Base-by-base conservation (phyloP, 2,888 invertebrate species). In the Tinea semifulvella region DNA sequence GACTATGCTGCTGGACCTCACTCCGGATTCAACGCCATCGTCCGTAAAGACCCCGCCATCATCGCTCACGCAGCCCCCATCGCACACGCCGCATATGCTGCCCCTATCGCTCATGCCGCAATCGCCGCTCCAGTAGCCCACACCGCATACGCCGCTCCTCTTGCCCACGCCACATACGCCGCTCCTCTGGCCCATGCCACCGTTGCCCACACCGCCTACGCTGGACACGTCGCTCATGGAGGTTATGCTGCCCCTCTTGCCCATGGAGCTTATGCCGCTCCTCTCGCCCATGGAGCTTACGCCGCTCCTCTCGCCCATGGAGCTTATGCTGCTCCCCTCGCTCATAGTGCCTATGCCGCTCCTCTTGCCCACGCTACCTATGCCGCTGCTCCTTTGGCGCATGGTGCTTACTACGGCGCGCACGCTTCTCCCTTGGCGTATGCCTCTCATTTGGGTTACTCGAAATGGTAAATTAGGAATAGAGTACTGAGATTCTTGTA, bases 1-100 rank as follows among this genome's bases (percentile, higher is more conserved):
- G 65, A 68, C 45, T 66, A 68, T 53, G 59, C 58, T 17, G 63
- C 65, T 43, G 67, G 67, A 48, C 56, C 60, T 14, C 43, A 63
- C 46, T 58, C 40, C n/a, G 66, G 68, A 45, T 68, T 68, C 56
- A 67, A 65, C 54, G 68, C 68, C 42, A 60, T 67, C 16, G 68
- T 68, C 1, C 60, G 56, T 49, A 60, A 58, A 47, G 61, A 43
- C 43, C 43, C 43, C 13, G 31, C 31, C 28, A 2, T 31, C 18
- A 6, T 31, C 7, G 43, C 20, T 4, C 28, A 27, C 14, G 31
- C 28, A 2, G 43, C 43, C 8, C 28, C 28, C 11, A 18, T 17
- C 27, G 27, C 27, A 2, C 27, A 25, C 17, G 57, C 57, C 42
- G 64, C 63, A 13, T 52, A 52, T 47, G 52, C 52, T 44, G 62